Evolutionary conservation across 2,113 vertebrate genomes (phyloP), one percentile per base, ranked within the genome.

Genomic region (Myotis lucifugus): DNA sequence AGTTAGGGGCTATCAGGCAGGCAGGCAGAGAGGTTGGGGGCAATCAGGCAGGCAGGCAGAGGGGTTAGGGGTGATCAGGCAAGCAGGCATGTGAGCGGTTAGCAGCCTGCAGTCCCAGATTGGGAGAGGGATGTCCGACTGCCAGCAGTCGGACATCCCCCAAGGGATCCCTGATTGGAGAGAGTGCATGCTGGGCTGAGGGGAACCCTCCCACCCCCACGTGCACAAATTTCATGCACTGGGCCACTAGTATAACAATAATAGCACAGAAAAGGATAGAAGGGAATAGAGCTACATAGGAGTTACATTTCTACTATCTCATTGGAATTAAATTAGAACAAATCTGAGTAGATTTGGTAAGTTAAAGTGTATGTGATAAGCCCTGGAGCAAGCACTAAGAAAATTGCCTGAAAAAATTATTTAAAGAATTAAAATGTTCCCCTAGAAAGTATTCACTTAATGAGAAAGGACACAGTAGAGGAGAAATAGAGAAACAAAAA

Each of bases 381-480:
- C 50, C n/a, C 42, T 85, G 21, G 50, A 81, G 7, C 48, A 87
- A 82, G 10, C 4, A 46, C 27, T 86, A 84, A 77, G 21, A 83
- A 95, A 78, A 67, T 25, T 27, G 92, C 42, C 61, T 86, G 83
- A 27, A 86, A 52, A 94, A 56, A 54, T 6, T 79, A 66, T 52
- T 54, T 4, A 81, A 74, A 76, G 40, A 69, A 46, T 76, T 59
- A 73, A 92, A 89, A 92, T 69, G 18, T 81, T 89, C 4, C 59
- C 76, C 15, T 76, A 61, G 34, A 90, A 88, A 64, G 81, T 64
- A 86, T 27, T 85, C 40, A 90, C 27, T 69, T 94, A 85, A 69
- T 82, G 42, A 54, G 84, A 92, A 90, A 81, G 69, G 52, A 81
- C 37, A 81, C 10, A 69, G 17, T 34, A 79, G 85, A 94, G 29